Percentiles rank a stretch among this genome's conserved stretches.
These are phyloP conservation scores for Chaetoderma sp. DNA, from an alignment of 2,888 invertebrate genomes.

Conservation along the genomic window DNA sequence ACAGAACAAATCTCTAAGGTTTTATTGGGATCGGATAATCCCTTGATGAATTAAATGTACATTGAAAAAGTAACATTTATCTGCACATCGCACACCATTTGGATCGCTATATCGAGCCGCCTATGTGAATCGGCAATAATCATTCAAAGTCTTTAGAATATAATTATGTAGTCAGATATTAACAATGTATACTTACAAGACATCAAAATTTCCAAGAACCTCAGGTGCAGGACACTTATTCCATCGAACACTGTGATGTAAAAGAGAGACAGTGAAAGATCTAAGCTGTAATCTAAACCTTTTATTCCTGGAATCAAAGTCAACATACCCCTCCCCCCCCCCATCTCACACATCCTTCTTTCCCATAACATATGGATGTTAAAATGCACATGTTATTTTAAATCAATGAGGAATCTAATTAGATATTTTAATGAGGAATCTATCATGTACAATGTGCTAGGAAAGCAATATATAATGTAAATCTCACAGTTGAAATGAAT, in stretches of 20 bases:
- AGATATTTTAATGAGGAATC: too few relatives aligned
- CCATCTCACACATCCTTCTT: too few relatives aligned
- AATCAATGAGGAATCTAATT: too few relatives aligned
- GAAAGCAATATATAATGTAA: not conserved
- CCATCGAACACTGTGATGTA: constrained; percentile 63
- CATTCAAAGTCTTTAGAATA: not conserved
- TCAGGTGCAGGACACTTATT: constrained; percentile 65
- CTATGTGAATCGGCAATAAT: not conserved
- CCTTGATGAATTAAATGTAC: too few relatives aligned
- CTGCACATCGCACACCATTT: not conserved
- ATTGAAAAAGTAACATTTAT: too few relatives aligned
- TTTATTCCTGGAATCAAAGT: not conserved
- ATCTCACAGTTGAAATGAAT: too few relatives aligned
- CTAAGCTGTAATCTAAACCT: not conserved
- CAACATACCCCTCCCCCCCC: not conserved
- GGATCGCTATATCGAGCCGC: not conserved
- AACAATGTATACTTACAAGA: constrained; percentile 60
- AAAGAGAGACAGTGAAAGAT: not conserved
- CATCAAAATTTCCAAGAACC: constrained; percentile 66
- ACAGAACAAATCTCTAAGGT: too few relatives aligned
- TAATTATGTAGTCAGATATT: not conserved
- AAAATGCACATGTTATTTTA: too few relatives aligned
- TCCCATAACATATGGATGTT: too few relatives aligned
- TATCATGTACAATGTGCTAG: too few relatives aligned
- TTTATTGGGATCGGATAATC: too few relatives aligned